Evolutionary conservation across 2,113 vertebrate species (phyloP).

Genomic region (Myanophis thanlyinensis): DNA sequence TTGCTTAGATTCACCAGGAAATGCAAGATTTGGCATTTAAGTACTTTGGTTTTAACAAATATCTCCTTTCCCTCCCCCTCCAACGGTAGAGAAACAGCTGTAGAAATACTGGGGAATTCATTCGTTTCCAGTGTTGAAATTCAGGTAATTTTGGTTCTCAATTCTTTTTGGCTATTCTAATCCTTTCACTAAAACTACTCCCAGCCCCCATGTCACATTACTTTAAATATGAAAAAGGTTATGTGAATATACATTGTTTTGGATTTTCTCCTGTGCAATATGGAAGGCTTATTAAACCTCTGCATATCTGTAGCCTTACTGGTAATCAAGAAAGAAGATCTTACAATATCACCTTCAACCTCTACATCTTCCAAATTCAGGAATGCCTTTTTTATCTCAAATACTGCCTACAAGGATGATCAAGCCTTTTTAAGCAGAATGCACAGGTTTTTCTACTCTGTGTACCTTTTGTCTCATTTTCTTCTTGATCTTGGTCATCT

Average conservation of each 20-base stretch:
- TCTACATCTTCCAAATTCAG: background rate
- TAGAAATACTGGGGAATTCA: background rate
- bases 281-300: background rate
- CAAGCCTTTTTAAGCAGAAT: background rate
- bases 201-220: background rate
- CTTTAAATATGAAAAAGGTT: background rate
- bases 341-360: too few relatives aligned
- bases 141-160: background rate
- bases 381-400: background rate
- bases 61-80: background rate
- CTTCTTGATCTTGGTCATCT: slow-evolving; percentile 90
- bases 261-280: background rate
- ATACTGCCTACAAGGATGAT: background rate
- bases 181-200: background rate
- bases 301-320: background rate
- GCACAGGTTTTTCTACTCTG: background rate
- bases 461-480: slow-evolving; percentile 90
- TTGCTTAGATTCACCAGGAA: background rate
- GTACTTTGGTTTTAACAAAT: background rate
- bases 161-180: background rate
- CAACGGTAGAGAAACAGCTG: background rate
- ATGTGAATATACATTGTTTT: background rate
- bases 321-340: background rate
- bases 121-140: background rate
- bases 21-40: background rate